Evolutionary conservation across 2,888 invertebrate genomes (phyloP), one percentile per base, ranked within the genome.

Genomic region (Myopa testacea): DNA sequence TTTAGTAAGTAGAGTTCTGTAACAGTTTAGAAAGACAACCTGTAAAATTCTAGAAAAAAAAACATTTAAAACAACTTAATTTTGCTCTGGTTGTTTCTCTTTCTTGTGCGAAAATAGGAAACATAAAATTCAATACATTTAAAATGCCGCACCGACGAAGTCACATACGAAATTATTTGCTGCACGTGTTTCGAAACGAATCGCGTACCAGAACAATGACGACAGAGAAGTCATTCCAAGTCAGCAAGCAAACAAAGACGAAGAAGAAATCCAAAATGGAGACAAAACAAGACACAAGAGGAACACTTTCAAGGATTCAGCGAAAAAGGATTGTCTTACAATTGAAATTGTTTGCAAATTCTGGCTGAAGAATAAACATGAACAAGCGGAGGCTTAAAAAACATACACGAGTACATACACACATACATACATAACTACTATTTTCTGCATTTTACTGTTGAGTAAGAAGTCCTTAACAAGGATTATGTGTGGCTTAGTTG

Each of bases 401-500:
- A 3, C 45, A 45, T 10, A 10, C 4, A 58, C 19, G 58, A n/a
- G n/a, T 19, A 3, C 16, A 19, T 62, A 62, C 62, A 62, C 62
- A 26, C 62, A 34, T 8, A 26, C 62, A 34, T 8, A 65, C 14
- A 38, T 37, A 65, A 10, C 6, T 65, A 37, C 10, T 65, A 16
- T 37, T 10, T 34, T 4, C 63, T 63, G 0, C 63, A 63, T 14
- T 37, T 63, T 63, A 14, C 12, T 63, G 26, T 63, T 63, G 26
- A 26, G 38, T 4, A 6, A 62, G n/a, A 62, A 58, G 67, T 65
- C 75, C 75, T 67, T 58, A 55, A 14, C 40, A 40, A 67, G 75
- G 75, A 75, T 67, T 67, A 75, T 40, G 55, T 67, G 75, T 55
- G 70, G 55, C 55, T 70, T 55, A 70, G 26, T 55, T 52, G 70